Conservation (phyloP, 2,797 vertebrate species). For the Cryptoprocta ferox region DNA sequence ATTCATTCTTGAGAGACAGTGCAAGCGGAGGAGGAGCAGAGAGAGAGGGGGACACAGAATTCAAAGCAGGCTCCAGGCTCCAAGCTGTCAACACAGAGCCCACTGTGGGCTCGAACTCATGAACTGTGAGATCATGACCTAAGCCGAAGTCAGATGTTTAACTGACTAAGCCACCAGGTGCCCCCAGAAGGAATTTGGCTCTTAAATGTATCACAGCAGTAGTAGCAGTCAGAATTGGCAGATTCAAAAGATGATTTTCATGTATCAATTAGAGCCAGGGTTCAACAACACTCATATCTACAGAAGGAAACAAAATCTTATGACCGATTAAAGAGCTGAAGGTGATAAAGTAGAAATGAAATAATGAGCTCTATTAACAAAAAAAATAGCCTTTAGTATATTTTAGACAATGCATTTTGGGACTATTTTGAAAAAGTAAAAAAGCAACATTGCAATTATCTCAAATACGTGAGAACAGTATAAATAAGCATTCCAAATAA, state of each 20-base stretch:
- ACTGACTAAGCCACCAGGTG: too few relatives aligned
- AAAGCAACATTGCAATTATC: not conserved
- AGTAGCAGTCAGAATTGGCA: not conserved
- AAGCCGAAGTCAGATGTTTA: too few relatives aligned
- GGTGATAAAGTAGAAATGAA: not conserved
- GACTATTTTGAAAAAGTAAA: not conserved
- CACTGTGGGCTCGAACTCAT: too few relatives aligned
- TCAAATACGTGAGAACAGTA: not conserved
- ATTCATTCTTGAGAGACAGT: too few relatives aligned
- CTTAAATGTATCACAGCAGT: not conserved
- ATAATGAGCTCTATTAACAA: not conserved
- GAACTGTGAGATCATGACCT: too few relatives aligned
- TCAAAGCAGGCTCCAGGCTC: too few relatives aligned
- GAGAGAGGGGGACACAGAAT: too few relatives aligned
- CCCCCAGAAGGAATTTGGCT: not conserved
- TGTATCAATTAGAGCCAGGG: not conserved
- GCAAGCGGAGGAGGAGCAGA: too few relatives aligned
- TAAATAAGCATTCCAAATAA: not conserved
- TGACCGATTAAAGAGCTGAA: not conserved
- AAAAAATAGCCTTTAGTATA: not conserved
- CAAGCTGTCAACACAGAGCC: too few relatives aligned
- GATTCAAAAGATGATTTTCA: not conserved
- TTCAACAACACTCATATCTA: not conserved
- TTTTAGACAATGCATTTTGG: not conserved
- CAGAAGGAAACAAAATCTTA: not conserved